Evolutionary conservation across 2,113 vertebrate genomes (phyloP).

Genomic region (Cariama cristata): DNA sequence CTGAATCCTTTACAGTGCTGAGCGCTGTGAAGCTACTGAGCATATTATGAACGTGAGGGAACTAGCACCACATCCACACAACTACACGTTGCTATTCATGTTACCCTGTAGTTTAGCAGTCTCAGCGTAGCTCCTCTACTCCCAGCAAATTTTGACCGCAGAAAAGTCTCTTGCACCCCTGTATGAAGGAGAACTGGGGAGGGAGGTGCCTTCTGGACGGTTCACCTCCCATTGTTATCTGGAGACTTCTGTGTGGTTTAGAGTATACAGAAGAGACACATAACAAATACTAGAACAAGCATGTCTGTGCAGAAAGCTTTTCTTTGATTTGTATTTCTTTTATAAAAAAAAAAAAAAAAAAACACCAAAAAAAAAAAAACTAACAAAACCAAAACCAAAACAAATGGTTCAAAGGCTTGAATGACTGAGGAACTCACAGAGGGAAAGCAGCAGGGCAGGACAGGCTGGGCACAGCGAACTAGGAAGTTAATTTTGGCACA

Average conservation of each 20-base stretch:
- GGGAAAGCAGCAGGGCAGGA: neutral
- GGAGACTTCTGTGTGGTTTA: neutral
- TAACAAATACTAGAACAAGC: neutral
- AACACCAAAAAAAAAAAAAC: too few species aligned
- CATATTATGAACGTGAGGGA: neutral
- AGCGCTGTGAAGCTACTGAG: neutral
- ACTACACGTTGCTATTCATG: neutral
- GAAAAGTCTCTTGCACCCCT: neutral
- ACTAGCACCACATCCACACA: neutral
- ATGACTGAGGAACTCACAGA: neutral
- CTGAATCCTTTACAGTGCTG: neutral
- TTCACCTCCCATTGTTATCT: neutral
- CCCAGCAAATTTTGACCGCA: neutral
- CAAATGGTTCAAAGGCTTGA: too few species aligned
- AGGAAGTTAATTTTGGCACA: neutral
- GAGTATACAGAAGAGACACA: neutral
- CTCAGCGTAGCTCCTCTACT: neutral
- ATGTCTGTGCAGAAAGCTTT: neutral
- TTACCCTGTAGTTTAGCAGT: neutral
- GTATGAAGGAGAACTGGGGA: rapidly evolving
- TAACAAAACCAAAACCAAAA: neutral
- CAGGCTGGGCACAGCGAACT: neutral
- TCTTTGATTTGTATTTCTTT: neutral
- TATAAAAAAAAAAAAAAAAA: neutral
- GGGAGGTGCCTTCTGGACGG: neutral